A percentile compares a stretch with the other conserved stretches of the same genome.
Evolutionary conservation across 1,140 invertebrate species (phyloP).

Genomic region (Drosophila setifemur): DNA sequence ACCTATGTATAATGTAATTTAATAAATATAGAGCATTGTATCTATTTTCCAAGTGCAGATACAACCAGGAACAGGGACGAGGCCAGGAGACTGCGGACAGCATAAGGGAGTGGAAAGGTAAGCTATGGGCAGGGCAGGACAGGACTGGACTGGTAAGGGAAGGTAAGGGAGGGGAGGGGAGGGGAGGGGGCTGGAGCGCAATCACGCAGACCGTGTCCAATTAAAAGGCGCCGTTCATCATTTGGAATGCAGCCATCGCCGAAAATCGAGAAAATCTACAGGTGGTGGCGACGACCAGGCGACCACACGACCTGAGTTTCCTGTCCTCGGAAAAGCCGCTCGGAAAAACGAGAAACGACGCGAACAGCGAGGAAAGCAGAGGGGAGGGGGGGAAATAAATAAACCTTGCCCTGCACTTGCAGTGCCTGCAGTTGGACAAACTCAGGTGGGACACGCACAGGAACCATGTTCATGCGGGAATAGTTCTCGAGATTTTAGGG

Average conservation of each 20-base stretch:
- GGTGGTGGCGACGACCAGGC: constrained; percentile 58
- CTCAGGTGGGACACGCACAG: constrained; percentile 4
- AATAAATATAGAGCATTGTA: too few species aligned
- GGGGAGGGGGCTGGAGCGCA: constrained; percentile 21
- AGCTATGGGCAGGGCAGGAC: not conserved
- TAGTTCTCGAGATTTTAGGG: not conserved
- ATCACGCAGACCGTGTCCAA: constrained; percentile 78
- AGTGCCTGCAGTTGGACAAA: not conserved
- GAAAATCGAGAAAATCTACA: constrained; percentile 68
- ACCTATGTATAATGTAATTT: too few species aligned
- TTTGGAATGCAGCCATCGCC: constrained; percentile 63
- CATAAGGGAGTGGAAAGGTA: too few species aligned
- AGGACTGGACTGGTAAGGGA: not conserved
- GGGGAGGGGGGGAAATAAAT: too few species aligned
- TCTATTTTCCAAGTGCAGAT: constrained; percentile 9
- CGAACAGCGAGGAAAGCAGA: too few species aligned
- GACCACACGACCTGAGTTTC: constrained; percentile 37
- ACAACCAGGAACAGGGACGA: constrained; percentile 16
- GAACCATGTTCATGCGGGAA: constrained; percentile 7
- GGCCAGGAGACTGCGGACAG: not conserved
- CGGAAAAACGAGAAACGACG: constrained; percentile 1
- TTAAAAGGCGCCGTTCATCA: constrained; percentile 78
- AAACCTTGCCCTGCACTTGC: constrained; percentile 17
- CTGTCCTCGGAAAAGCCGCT: constrained; percentile 45
- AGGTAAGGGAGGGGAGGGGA: not conserved